A percentile compares a stretch with the other conserved stretches of the same genome.
phyloP scores from a whole-genome alignment of 2,113 vertebrate species.

The Pongo abelii region DNA sequence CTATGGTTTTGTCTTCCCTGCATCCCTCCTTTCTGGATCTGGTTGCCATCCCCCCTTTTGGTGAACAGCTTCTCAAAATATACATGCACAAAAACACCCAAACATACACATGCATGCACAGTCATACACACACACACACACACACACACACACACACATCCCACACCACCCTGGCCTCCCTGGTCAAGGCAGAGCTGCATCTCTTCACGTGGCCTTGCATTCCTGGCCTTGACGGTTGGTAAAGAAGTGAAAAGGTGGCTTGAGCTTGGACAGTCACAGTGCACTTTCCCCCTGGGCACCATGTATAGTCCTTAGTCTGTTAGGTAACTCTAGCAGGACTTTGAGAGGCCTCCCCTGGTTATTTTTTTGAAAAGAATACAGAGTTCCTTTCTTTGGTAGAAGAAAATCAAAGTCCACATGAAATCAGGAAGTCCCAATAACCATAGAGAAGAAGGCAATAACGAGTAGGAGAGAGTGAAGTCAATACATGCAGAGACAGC shows the following conservation, averaged over 20 bases:
- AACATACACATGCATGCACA: not conserved
- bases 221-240: not conserved
- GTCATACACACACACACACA: not conserved
- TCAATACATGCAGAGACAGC: accelerated
- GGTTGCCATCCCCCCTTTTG: not conserved
- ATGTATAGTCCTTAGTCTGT: not conserved
- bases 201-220: not conserved
- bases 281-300: not conserved
- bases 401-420: not conserved
- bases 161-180: not conserved
- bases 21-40: not conserved
- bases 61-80: not conserved
- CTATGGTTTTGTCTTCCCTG: too few relatives aligned
- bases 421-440: not conserved
- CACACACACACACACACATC: not conserved
- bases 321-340: not conserved
- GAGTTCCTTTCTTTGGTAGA: not conserved
- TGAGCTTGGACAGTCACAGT: not conserved
- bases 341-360: not conserved
- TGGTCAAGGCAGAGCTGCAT: not conserved
- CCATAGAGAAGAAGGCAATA: not conserved
- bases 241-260: not conserved
- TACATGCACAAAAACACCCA: not conserved
- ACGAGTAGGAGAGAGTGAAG: not conserved
- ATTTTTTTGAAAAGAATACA: not conserved